These are phyloP conservation scores for Ammodytes dubius DNA, from an alignment of 2,113 vertebrate genomes.

Conservation along the genomic window DNA sequence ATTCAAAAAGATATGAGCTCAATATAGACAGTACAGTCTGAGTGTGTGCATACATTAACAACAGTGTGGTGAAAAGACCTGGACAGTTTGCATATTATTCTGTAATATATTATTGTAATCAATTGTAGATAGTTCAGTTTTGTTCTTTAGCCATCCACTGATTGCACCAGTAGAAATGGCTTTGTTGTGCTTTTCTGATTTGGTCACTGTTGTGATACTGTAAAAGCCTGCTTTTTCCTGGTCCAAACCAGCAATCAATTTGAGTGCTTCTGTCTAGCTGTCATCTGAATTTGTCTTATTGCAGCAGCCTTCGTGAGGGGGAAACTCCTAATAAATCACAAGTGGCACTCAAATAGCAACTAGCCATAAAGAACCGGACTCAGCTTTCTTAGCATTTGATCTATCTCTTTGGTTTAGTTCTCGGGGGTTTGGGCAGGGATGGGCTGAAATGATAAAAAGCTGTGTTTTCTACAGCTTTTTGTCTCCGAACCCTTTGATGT, in stretches of 20 bases:
- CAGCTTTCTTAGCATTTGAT: no score
- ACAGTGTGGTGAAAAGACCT: not conserved
- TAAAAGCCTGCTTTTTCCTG: not conserved
- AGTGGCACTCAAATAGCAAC: no score
- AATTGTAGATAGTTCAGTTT: not conserved
- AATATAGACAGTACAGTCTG: not conserved
- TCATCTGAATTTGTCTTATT: not conserved
- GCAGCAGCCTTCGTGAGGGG: not conserved
- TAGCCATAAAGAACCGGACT: no score
- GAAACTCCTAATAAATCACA: not conserved
- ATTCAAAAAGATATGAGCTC: not conserved
- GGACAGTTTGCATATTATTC: not conserved
- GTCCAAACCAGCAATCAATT: not conserved
- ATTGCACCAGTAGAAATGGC: not conserved
- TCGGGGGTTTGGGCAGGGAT: fast-evolving
- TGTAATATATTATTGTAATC: not conserved
- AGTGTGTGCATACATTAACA: not conserved
- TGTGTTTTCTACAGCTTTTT: not conserved
- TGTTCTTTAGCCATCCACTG: not conserved
- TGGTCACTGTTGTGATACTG: no score
- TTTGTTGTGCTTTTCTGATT: not conserved
- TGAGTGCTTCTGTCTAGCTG: not conserved
- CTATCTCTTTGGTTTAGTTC: no score
- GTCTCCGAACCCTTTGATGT: not conserved
- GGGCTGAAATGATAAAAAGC: not conserved